Percentiles rank a stretch among this genome's conserved stretches.
These are phyloP conservation scores for Pasiphila rectangulata DNA, from an alignment of 2,888 invertebrate genomes.

Conservation along the genomic window DNA sequence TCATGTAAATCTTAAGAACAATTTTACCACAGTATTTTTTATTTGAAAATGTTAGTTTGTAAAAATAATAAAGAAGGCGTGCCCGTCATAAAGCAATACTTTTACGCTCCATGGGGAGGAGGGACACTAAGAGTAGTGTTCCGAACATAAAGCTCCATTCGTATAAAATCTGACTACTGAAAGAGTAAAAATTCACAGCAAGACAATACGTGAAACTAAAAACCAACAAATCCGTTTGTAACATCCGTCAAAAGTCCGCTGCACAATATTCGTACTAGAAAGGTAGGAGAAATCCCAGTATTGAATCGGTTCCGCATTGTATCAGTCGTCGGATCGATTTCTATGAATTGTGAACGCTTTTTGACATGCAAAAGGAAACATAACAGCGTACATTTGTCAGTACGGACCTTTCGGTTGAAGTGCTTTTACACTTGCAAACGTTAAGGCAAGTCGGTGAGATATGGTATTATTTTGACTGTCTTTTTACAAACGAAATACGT, in stretches of 20 bases:
- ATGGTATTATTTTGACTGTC: too few species aligned
- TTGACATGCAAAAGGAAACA: conserved; percentile 71
- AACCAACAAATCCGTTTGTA: conserved; percentile 11
- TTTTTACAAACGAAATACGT: too few species aligned
- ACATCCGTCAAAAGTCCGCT: conserved; percentile 17
- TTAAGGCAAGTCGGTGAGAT: not conserved
- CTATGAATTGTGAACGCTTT: conserved; percentile 62
- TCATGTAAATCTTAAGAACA: too few species aligned
- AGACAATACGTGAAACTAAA: conserved; percentile 14
- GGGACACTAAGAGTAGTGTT: too few species aligned
- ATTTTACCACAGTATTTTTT: too few species aligned
- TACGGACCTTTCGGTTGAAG: conserved; percentile 39
- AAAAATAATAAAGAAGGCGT: too few species aligned
- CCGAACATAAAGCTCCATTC: too few species aligned
- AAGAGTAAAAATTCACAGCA: too few species aligned
- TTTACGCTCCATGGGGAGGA: too few species aligned
- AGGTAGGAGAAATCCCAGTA: conserved; percentile 42
- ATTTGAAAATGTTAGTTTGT: too few species aligned
- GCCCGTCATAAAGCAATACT: too few species aligned
- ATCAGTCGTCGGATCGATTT: conserved; percentile 64
- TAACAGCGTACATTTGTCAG: conserved; percentile 63
- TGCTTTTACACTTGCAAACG: conserved; percentile 28
- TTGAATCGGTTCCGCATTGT: conserved; percentile 58
- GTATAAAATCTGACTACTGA: too few species aligned
- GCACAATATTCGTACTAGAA: conserved; percentile 19